phyloP scores from a whole-genome alignment of 2,113 vertebrate genomes.

The Perca fluviatilis region DNA sequence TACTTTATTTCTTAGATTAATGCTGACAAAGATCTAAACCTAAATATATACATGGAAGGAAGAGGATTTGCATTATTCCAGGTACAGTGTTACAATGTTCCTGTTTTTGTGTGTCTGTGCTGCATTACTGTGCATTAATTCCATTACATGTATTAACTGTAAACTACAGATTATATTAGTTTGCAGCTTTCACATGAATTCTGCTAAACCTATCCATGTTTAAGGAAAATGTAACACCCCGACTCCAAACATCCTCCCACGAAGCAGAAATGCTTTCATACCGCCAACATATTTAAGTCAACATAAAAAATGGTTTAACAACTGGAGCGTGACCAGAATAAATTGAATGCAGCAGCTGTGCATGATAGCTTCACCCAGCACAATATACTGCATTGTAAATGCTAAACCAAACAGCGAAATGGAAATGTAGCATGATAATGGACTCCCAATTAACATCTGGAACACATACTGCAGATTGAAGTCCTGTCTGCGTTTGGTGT shows the following conservation, averaged over 20 bases:
- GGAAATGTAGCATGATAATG: conserved; percentile 50
- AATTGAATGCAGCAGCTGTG: conserved; percentile 55
- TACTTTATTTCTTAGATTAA: conserved; percentile 79
- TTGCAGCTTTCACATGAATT: not conserved
- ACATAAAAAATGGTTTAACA: not conserved
- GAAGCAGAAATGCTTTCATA: conserved; percentile 20
- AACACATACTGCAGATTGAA: conserved; percentile 26
- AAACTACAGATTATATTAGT: not conserved
- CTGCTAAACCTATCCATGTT: not conserved
- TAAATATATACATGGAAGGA: conserved; percentile 86
- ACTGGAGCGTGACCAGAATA: conserved; percentile 39
- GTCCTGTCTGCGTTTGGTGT: conserved; percentile 23
- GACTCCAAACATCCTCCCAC: not conserved
- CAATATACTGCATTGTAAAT: conserved; percentile 39
- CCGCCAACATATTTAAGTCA: not conserved
- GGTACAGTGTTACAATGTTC: conserved; percentile 75
- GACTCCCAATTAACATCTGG: conserved; percentile 61
- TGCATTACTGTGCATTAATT: not conserved
- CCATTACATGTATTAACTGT: not conserved
- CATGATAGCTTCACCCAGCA: conserved; percentile 11
- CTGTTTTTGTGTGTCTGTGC: not conserved
- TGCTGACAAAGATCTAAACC: conserved; percentile 64
- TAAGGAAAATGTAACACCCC: conserved; percentile 2
- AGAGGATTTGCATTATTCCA: conserved; percentile 90
- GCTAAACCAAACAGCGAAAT: conserved; percentile 50